A percentile compares a stretch with the other conserved stretches of the same genome.
These are phyloP conservation scores for Eupithecia abbreviata DNA, from an alignment of 2,888 invertebrate genomes.

Conservation along the genomic window DNA sequence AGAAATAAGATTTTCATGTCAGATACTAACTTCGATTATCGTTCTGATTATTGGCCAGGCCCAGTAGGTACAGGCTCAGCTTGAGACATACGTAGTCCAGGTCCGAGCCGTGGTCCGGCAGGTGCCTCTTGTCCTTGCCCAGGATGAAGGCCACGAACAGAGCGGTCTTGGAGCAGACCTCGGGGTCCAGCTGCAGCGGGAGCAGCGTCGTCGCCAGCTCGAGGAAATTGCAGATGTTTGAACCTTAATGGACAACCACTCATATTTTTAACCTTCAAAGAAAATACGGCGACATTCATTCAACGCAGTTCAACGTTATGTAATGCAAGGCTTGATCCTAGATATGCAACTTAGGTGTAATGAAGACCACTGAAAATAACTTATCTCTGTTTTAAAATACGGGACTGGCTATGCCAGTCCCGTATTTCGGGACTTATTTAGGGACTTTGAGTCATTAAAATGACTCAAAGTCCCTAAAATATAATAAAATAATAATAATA, in stretches of 20 bases:
- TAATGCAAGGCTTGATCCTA: background rate
- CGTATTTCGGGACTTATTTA: too few relatives aligned
- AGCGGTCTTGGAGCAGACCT: slow-evolving; percentile 63
- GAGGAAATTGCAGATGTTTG: slow-evolving; percentile 68
- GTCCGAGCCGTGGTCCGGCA: slow-evolving; percentile 50
- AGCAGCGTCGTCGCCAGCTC: slow-evolving; percentile 64
- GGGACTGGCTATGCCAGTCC: too few relatives aligned
- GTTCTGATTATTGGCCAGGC: slow-evolving; percentile 61
- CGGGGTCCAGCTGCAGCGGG: slow-evolving; percentile 62
- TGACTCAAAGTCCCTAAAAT: too few relatives aligned
- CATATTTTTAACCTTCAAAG: background rate
- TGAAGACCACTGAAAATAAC: background rate
- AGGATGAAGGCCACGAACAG: slow-evolving; percentile 68
- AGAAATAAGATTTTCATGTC: background rate
- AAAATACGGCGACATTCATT: background rate
- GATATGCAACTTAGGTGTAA: background rate
- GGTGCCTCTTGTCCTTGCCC: slow-evolving; percentile 62
- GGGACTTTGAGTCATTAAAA: too few relatives aligned
- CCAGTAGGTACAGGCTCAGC: slow-evolving; percentile 65
- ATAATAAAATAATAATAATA: too few relatives aligned
- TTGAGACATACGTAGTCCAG: slow-evolving; percentile 71
- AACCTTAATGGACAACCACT: slow-evolving; percentile 54
- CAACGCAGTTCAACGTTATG: background rate
- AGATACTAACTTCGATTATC: slow-evolving; percentile 67
- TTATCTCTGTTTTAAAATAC: background rate